phyloP scores from a whole-genome alignment of 2,797 vertebrate species.

The Petrocephalus sullivani region DNA sequence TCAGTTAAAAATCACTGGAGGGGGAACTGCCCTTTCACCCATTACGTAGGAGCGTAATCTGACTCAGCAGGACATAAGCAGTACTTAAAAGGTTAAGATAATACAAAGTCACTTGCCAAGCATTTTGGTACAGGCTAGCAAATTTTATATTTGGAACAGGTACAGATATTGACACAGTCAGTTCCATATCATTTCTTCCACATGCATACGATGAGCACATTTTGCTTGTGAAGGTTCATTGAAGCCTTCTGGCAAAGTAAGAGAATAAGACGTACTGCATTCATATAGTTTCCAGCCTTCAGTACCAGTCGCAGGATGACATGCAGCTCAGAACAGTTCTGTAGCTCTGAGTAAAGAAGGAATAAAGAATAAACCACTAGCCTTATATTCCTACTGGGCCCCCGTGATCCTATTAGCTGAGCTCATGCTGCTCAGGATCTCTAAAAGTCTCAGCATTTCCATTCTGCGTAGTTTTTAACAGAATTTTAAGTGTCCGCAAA shows the following conservation, averaged over 20 bases:
- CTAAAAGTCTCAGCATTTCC: background rate
- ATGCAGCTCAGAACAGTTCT: constrained; percentile 71
- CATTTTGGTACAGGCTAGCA: background rate
- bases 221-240: background rate
- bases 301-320: constrained; percentile 72
- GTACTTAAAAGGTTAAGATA: background rate
- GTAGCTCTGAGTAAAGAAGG: constrained; percentile 55
- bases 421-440: background rate
- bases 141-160: background rate
- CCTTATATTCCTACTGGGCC: background rate
- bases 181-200: background rate
- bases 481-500: background rate
- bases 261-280: constrained; percentile 61
- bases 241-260: background rate
- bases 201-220: background rate
- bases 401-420: background rate
- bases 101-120: background rate
- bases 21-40: background rate
- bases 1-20: constrained; percentile 2
- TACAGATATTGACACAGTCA: background rate
- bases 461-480: background rate
- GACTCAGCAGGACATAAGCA: background rate
- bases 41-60: background rate
- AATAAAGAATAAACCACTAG: background rate
- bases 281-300: constrained; percentile 79